Evolutionary conservation across 2,888 invertebrate genomes (phyloP).

Genomic region (Drosophila flavopinicola): DNA sequence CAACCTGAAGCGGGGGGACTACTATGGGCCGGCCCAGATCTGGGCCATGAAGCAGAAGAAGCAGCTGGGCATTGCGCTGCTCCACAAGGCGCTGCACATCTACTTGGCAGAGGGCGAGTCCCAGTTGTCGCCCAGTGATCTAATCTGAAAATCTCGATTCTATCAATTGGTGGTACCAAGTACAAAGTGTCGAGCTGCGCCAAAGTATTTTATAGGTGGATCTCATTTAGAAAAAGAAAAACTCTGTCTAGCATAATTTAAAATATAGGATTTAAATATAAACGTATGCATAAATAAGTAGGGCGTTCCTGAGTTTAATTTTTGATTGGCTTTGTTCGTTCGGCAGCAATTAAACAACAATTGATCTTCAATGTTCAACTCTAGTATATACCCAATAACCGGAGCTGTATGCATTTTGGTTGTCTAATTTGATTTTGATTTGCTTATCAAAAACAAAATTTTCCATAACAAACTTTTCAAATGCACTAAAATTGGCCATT

Average conservation of each 20-base stretch:
- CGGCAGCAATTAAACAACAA: too few species aligned
- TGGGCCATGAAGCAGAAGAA: slow-evolving; percentile 90
- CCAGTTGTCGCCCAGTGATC: slow-evolving; percentile 91
- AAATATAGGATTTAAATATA: slow-evolving; percentile 2
- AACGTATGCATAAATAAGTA: slow-evolving; percentile 4
- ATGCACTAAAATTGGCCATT: slow-evolving; percentile 25
- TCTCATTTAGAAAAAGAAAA: slow-evolving; percentile 42
- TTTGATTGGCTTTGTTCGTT: too few species aligned
- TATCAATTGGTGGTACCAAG: slow-evolving; percentile 45
- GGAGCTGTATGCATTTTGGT: too few species aligned
- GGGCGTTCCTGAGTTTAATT: too few species aligned
- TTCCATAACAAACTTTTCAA: slow-evolving; percentile 19
- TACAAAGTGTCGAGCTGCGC: slow-evolving; percentile 49
- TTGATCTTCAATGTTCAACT: too few species aligned
- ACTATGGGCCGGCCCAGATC: slow-evolving; percentile 90
- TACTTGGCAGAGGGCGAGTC: slow-evolving; percentile 95
- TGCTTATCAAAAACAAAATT: too few species aligned
- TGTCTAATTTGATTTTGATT: too few species aligned
- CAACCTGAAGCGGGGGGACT: slow-evolving; percentile 92
- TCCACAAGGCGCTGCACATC: slow-evolving; percentile 93
- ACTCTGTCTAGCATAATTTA: neutral
- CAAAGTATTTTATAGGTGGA: slow-evolving; percentile 44
- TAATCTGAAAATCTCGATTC: slow-evolving; percentile 81
- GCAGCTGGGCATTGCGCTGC: slow-evolving; percentile 90
- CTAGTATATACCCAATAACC: too few species aligned